phyloP scores from a whole-genome alignment of 30 jellyfish, hydroid and myxozoan species.

The Rhopilema esculentum region DNA sequence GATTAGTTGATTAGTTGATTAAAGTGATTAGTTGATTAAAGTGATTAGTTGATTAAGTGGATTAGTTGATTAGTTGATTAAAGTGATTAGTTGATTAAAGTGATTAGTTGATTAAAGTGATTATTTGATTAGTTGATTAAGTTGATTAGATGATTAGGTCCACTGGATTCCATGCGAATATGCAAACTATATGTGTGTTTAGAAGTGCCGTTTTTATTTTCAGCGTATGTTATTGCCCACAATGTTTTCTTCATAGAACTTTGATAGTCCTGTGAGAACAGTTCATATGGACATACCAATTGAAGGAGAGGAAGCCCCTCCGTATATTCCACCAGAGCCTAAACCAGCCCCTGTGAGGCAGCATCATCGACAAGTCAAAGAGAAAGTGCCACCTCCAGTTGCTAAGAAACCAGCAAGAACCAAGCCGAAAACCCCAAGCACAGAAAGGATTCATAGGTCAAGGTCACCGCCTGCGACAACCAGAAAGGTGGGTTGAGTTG shows the following conservation, averaged over 20 bases:
- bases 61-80: too few species aligned
- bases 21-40: too few species aligned
- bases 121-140: too few species aligned
- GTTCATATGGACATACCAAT: conserved; percentile 28
- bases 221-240: background rate
- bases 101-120: too few species aligned
- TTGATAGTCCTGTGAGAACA: conserved; percentile 53
- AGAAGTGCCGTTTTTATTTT: background rate
- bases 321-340: conserved; percentile 6
- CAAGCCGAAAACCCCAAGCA: conserved; percentile 72
- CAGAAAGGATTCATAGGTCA: conserved; percentile 57
- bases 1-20: too few species aligned
- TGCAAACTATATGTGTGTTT: background rate
- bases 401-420: conserved; percentile 83
- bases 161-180: too few species aligned
- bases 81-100: too few species aligned
- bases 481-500: conserved; percentile 28
- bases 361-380: conserved; percentile 25
- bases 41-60: too few species aligned
- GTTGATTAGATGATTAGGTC: too few species aligned
- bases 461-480: conserved; percentile 90
- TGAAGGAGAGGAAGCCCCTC: conserved; percentile 43
- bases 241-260: conserved; percentile 12
- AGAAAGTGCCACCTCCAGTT: conserved; percentile 81
- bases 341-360: conserved; percentile 12